Percentiles rank a stretch among this genome's conserved stretches.
These are phyloP conservation scores for Danaus melanippus DNA, from an alignment of 1,140 invertebrate genomes.

Conservation along the genomic window DNA sequence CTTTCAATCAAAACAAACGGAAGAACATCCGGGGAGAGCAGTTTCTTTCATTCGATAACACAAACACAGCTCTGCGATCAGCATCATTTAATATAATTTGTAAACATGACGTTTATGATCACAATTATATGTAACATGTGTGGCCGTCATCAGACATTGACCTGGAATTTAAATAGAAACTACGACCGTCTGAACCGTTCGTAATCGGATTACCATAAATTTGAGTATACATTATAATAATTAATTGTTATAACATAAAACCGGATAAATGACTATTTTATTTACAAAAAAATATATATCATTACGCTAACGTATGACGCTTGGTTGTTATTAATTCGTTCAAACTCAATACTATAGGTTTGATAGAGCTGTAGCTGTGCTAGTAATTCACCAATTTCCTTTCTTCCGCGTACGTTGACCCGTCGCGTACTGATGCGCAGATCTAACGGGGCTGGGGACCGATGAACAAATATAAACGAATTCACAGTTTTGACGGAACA, in stretches of 20 bases:
- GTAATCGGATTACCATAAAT: too few species aligned
- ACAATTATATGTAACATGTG: slow-evolving; percentile 7
- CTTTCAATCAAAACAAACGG: too few species aligned
- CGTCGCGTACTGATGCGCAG: slow-evolving; percentile 19
- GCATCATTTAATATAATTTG: slow-evolving; percentile 16
- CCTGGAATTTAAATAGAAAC: slow-evolving; percentile 17
- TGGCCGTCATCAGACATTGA: slow-evolving; percentile 22
- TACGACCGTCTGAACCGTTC: slow-evolving; percentile 4
- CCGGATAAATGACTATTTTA: too few species aligned
- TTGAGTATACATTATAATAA: too few species aligned
- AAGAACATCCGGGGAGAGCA: not conserved
- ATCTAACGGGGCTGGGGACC: slow-evolving; percentile 18
- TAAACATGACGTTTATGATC: slow-evolving; percentile 19
- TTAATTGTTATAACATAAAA: too few species aligned
- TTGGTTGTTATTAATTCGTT: too few species aligned
- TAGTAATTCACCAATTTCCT: slow-evolving; percentile 21
- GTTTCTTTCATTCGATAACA: slow-evolving; percentile 6
- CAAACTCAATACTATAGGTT: too few species aligned
- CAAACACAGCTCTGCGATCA: not conserved
- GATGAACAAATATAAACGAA: too few species aligned
- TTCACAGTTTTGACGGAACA: too few species aligned
- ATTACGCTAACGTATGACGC: too few species aligned
- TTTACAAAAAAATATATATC: too few species aligned
- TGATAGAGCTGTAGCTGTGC: too few species aligned
- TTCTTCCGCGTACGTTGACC: slow-evolving; percentile 28